Evolutionary conservation across 1,140 invertebrate genomes (phyloP), one percentile per base, ranked within the genome.

Genomic region (Grapholita molesta): DNA sequence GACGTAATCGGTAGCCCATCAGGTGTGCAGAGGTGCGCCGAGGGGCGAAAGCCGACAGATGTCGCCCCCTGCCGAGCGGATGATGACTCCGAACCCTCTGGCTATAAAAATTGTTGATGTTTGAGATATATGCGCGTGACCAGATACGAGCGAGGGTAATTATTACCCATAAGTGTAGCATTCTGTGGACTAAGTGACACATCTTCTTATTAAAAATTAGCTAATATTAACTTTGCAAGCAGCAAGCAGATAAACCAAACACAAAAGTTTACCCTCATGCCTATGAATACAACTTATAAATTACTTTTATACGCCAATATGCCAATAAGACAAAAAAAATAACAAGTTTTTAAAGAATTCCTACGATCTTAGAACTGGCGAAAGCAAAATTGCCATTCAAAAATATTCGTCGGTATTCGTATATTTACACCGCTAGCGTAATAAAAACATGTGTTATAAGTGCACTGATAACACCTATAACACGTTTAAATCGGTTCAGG

Each of bases 11-110:
- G 23, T 28, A 24, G 18, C 42, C 69, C 23, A 72, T 77, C 74
- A 79, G 75, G 73, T 75, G 75, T 38, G 71, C 67, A 24, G 75
- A 66, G 70, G 71, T 68, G 30, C 70, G 65, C 53, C 53, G 73
- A 76, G 74, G 78, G 77, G 73, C 57, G 48, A 69, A 53, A 71
- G 73, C 76, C 78, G 80, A 84, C 85, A 86, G 85, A 86, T 85
- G 82, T 77, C 77, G 82, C 76, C 83, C 85, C 86, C 86, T 61
- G 81, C 73, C n/a, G 84, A 18, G 82, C 76, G 76, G 69, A 78
- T 85, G 80, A 87, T 84, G 78, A 85, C 32, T 28, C 73, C 68
- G 32, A 68, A 74, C 74, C 76, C 57, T 38, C 67, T 73, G 75
- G 24, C 64, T 73, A 81, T 80, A 80, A 77, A 82, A 61, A 71